These are phyloP conservation scores for Phalacrocorax pelagicus DNA, from an alignment of 2,113 vertebrate species.

Conservation along the genomic window DNA sequence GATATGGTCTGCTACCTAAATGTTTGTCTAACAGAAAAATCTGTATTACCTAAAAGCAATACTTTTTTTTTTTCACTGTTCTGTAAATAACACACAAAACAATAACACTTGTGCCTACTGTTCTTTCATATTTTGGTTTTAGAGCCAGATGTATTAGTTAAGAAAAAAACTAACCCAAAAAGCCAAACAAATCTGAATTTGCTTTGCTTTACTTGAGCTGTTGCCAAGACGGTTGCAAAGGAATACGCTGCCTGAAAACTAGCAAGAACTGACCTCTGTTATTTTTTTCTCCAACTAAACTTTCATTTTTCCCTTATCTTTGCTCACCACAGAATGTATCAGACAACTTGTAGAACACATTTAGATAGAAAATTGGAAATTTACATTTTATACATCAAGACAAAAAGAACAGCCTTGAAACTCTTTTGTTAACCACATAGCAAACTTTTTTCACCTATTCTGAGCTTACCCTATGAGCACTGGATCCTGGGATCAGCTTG, in stretches of 20 bases:
- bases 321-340: background rate
- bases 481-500: background rate
- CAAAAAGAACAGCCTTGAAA: background rate
- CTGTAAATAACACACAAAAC: background rate
- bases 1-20: background rate
- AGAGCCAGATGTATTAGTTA: background rate
- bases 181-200: background rate
- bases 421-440: background rate
- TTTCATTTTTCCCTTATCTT: background rate
- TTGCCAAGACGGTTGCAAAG: background rate
- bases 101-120: background rate
- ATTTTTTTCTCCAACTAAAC: background rate
- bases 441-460: background rate
- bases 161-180: background rate
- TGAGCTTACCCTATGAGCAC: background rate
- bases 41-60: background rate
- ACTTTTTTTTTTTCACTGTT: background rate
- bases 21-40: background rate
- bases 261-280: background rate
- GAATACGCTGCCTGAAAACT: background rate
- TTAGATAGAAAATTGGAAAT: background rate
- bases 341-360: background rate
- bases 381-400: background rate
- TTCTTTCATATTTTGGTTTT: background rate
- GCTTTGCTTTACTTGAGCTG: background rate